A percentile compares a stretch with the other conserved stretches of the same genome.
These are phyloP conservation scores for Hydrolagus affinis DNA, from an alignment of 2,113 vertebrate species.

Conservation along the genomic window DNA sequence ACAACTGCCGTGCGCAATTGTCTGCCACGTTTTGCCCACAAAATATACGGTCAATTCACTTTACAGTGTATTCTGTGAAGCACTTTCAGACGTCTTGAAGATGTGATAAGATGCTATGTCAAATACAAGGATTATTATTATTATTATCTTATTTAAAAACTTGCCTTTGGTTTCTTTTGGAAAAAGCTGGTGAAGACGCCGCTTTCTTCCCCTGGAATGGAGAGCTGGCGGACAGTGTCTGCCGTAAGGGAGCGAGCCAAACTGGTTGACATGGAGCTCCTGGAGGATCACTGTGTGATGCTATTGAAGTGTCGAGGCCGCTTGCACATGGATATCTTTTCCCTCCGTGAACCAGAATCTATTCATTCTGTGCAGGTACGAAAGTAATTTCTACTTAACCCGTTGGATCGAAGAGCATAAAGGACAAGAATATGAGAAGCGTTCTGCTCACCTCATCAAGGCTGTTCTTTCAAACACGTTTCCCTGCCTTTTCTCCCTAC, in stretches of 20 bases:
- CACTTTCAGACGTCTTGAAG: too few species aligned
- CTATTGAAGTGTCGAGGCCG: slow-evolving; percentile 54
- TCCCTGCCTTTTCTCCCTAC: too few species aligned
- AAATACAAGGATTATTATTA: too few species aligned
- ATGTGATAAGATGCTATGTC: too few species aligned
- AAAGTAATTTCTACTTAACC: slow-evolving; percentile 20
- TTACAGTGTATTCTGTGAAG: too few species aligned
- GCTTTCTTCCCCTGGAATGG: slow-evolving; percentile 53
- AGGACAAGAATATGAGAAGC: too few species aligned
- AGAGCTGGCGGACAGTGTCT: slow-evolving; percentile 71
- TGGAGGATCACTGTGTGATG: slow-evolving; percentile 70
- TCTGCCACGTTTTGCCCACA: too few species aligned
- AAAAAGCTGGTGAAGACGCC: slow-evolving; percentile 71
- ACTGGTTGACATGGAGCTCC: slow-evolving; percentile 81
- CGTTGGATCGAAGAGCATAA: neutral
- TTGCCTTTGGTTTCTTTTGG: neutral
- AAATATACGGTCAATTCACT: too few species aligned
- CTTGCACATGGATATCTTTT: slow-evolving; percentile 64
- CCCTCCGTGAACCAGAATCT: slow-evolving; percentile 55
- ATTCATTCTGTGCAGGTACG: slow-evolving; percentile 64
- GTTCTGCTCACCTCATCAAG: too few species aligned
- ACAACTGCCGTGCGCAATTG: too few species aligned
- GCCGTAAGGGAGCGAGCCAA: slow-evolving; percentile 53
- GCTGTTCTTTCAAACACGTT: too few species aligned
- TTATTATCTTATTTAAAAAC: too few species aligned